Percentiles rank a stretch among this genome's conserved stretches.
phyloP scores from a whole-genome alignment of 2,113 vertebrate species.

The Columba janthina region DNA sequence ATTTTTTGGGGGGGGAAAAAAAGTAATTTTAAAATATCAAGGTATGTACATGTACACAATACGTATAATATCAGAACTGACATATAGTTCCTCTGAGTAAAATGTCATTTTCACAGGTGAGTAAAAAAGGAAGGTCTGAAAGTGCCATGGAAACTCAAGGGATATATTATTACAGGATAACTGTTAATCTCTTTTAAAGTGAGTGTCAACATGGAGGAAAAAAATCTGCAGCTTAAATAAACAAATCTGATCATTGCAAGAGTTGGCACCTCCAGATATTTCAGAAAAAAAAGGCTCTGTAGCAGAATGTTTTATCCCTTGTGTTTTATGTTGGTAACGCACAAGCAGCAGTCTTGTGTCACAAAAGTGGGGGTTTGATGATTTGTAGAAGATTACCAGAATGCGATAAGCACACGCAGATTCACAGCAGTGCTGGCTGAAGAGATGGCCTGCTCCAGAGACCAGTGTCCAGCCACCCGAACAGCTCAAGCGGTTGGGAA shows the following conservation, averaged over 20 bases:
- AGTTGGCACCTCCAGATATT: neutral
- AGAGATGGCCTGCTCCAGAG: neutral
- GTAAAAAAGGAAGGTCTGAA: neutral
- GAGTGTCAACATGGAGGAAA: neutral
- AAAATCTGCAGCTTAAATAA: neutral
- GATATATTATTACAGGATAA: neutral
- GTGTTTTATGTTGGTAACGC: neutral
- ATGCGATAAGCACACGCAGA: neutral
- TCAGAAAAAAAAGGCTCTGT: neutral
- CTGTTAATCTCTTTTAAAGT: neutral
- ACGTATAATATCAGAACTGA: neutral
- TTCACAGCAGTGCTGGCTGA: neutral
- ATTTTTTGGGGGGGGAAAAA: neutral
- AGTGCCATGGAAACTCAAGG: neutral
- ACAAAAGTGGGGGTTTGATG: neutral
- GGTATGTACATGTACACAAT: accelerated
- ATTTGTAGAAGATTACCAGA: accelerated
- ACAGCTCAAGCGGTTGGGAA: neutral
- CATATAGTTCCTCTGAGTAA: neutral
- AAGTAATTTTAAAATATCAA: neutral
- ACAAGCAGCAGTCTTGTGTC: neutral
- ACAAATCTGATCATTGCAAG: accelerated
- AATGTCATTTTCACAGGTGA: neutral
- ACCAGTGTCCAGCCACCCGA: neutral
- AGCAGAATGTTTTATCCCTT: neutral